Percentiles rank a stretch among this genome's conserved stretches.
Evolutionary conservation across 2,888 invertebrate genomes (phyloP).

Genomic region (Lochmaea capreae): DNA sequence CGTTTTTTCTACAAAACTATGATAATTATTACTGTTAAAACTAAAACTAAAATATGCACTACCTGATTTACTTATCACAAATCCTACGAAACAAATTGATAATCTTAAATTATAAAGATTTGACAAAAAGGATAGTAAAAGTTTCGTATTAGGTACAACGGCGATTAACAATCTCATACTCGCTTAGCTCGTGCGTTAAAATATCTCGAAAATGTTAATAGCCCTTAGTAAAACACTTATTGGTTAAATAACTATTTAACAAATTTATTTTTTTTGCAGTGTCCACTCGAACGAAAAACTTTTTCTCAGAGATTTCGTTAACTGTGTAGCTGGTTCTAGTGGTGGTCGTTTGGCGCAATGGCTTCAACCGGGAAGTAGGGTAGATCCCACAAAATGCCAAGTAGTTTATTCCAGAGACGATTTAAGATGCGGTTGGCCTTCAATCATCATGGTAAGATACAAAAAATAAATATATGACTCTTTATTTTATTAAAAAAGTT

Average conservation of each 20-base stretch:
- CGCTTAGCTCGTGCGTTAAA: too few species aligned
- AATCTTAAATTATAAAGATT: too few species aligned
- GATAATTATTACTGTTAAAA: too few species aligned
- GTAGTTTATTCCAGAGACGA: constrained; percentile 80
- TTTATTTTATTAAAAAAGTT: neutral
- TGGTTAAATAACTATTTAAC: neutral
- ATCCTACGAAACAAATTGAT: too few species aligned
- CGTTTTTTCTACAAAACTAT: too few species aligned
- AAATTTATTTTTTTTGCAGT: constrained; percentile 66
- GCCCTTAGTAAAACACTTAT: neutral
- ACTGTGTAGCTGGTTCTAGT: constrained; percentile 82
- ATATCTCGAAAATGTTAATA: too few species aligned
- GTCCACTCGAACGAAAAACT: constrained; percentile 91
- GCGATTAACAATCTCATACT: too few species aligned
- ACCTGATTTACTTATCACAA: too few species aligned
- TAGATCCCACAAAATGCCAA: constrained; percentile 90
- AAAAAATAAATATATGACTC: constrained; percentile 66
- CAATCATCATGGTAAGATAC: constrained; percentile 78
- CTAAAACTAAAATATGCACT: too few species aligned
- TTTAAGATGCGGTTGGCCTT: constrained; percentile 84
- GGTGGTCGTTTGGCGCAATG: constrained; percentile 95
- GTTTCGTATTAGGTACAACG: too few species aligned
- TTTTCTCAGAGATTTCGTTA: constrained; percentile 92
- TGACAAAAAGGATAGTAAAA: too few species aligned
- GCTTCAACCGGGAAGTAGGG: constrained; percentile 92